Percentiles rank a stretch among this genome's conserved stretches.
These are phyloP conservation scores for Salarias fasciatus DNA, from an alignment of 2,797 vertebrate species.

Conservation along the genomic window DNA sequence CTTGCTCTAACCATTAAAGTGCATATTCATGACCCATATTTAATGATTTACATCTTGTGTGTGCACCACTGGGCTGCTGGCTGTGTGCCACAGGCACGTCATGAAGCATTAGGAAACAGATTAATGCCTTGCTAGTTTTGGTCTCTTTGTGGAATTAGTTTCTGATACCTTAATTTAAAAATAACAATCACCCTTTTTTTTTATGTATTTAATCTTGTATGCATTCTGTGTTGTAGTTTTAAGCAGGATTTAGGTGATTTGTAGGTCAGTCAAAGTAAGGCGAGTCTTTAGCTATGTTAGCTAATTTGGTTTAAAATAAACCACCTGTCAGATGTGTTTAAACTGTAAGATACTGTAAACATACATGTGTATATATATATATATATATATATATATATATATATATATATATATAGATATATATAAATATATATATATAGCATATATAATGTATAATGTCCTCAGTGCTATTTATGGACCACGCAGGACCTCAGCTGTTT, in stretches of 20 bases:
- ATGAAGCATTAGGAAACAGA: background rate
- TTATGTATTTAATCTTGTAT: too few relatives aligned
- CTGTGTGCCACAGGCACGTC: background rate
- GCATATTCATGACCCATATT: background rate
- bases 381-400: too few relatives aligned
- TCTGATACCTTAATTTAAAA: background rate
- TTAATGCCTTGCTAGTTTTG: background rate
- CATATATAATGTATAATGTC: conserved; percentile 22
- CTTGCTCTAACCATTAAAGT: background rate
- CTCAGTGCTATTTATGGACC: conserved; percentile 35
- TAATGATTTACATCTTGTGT: background rate
- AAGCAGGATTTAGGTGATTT: too few relatives aligned
- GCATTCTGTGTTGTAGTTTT: too few relatives aligned
- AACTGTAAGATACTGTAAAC: conserved; percentile 3
- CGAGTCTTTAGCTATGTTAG: too few relatives aligned
- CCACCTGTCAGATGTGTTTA: conserved; percentile 18
- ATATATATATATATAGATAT: too few relatives aligned
- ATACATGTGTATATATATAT: too few relatives aligned
- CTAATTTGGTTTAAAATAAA: conserved; percentile 10
- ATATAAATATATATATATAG: conserved; percentile 10
- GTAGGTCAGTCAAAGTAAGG: too few relatives aligned
- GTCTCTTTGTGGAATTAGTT: background rate
- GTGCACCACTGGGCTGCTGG: background rate
- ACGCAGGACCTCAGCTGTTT: conserved; percentile 37
- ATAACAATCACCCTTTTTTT: background rate